Percentiles rank a stretch among this genome's conserved stretches.
Conservation (phyloP, 2,888 invertebrate species). For the Phortica okadai region DNA sequence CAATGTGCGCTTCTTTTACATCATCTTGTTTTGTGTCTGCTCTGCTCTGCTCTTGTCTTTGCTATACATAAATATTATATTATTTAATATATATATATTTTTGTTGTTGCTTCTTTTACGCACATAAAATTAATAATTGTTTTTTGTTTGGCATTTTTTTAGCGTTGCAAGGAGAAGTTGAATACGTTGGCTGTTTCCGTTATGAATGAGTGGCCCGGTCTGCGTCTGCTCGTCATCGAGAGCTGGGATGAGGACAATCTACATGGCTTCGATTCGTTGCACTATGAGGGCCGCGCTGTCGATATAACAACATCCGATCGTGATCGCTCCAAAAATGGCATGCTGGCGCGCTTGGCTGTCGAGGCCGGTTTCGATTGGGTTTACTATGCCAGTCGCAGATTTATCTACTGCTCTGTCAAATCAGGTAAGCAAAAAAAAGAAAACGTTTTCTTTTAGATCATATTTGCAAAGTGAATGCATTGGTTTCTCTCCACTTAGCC, state of each 20-base stretch:
- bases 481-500: constrained; percentile 54
- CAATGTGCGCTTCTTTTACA: background rate
- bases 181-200: constrained; percentile 96
- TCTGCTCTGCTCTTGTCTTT: constrained; percentile 16
- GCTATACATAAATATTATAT: background rate
- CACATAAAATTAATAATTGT: constrained; percentile 17
- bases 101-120: background rate
- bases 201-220: constrained; percentile 99
- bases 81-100: background rate
- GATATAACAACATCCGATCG: constrained; percentile 96
- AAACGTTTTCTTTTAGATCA: background rate
- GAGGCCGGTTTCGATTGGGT: constrained; percentile 99
- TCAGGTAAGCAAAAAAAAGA: constrained; percentile 84
- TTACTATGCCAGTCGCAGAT: constrained; percentile 94
- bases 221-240: constrained; percentile 93
- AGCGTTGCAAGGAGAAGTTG: constrained; percentile 97
- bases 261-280: constrained; percentile 85
- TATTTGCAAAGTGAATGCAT: constrained; percentile 26
- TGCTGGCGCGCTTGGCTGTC: constrained; percentile 95
- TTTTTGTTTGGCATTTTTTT: constrained; percentile 62
- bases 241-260: constrained; percentile 96
- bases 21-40: constrained; percentile 17
- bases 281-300: constrained; percentile 97
- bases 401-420: constrained; percentile 98
- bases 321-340: constrained; percentile 94